Base-by-base conservation (phyloP, 2,888 invertebrate species). In the Brachynemurus nebulosus region DNA sequence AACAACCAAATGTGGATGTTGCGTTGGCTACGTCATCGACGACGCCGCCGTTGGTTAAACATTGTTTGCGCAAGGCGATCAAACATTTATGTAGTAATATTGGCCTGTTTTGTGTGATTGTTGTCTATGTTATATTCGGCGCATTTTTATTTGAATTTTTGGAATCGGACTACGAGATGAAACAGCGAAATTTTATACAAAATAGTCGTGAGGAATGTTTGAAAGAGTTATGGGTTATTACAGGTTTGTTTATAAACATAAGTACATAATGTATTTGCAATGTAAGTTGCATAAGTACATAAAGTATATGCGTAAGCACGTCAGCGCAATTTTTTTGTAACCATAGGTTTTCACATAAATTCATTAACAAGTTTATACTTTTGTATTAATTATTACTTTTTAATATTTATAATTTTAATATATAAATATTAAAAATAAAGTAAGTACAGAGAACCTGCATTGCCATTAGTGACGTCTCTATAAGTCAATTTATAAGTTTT, bases 121-220 rank as follows among this genome's bases (percentile, higher is more conserved):
- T 81, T 47, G 70, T 72, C 42, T 86, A 86, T 61, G 79, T 83
- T 49, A 69, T 84, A 47, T 67, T 80, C 53, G 85, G 85, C 44
- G 85, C 84, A 33, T 65, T 81, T 52, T 70, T 86, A 51, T 86
- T 86, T 62, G 78, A 79, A 56, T 70, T 76, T 50, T 66, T 86
- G 55, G 86, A 86, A 62, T 76, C 78, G 11, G 78, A 76, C n/a
- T 72, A 75, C 48, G 76, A 77, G 54, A 68, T 76, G 51, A 70
- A 75, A 54, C 76, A 78, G 58, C 69, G 76, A 50, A 73, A 74
- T 1, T 71, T 71, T 27, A 74, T 79, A 50, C 71, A 74, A 54
- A 67, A 73, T 51, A 76, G 75, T 48, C 69, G 78, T 21, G 76
- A 77, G 54, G 78, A 78, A 54, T 78, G 78, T 50, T 57, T 78